Percentiles rank a stretch among this genome's conserved stretches.
Conservation (phyloP, 2,888 invertebrate species). For the Nysson spinosus region DNA sequence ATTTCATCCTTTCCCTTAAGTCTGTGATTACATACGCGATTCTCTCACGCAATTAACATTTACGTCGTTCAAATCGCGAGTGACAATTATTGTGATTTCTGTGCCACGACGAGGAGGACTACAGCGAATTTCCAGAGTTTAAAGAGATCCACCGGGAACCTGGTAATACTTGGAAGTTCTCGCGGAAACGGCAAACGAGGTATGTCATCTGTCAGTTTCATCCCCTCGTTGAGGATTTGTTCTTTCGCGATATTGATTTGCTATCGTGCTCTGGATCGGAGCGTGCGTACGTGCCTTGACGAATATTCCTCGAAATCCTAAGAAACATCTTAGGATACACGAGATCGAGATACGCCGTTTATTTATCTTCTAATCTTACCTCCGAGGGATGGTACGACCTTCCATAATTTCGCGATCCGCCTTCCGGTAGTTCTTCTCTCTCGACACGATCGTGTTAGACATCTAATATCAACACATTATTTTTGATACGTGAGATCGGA, state of each 20-base stretch:
- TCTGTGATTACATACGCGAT: slow-evolving; percentile 2
- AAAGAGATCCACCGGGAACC: slow-evolving; percentile 13
- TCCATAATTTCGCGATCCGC: no score
- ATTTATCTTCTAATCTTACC: no score
- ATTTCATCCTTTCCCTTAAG: slow-evolving; percentile 9
- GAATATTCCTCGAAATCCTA: no score
- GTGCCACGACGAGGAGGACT: background rate
- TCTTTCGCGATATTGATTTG: slow-evolving; percentile 38
- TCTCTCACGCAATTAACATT: background rate
- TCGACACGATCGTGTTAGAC: no score
- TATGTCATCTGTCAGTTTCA: slow-evolving; percentile 42
- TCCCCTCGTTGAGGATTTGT: slow-evolving; percentile 15
- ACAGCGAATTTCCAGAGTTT: slow-evolving; percentile 1
- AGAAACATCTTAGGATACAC: no score
- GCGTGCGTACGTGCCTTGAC: slow-evolving; percentile 28
- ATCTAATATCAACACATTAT: no score
- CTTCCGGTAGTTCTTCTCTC: no score
- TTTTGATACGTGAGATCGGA: no score
- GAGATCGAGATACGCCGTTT: background rate
- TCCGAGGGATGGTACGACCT: no score
- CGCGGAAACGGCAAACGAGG: slow-evolving; percentile 16
- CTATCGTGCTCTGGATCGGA: slow-evolving; percentile 38
- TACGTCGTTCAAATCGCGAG: slow-evolving; percentile 19
- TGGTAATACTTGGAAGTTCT: background rate
- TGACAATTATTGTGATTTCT: slow-evolving; percentile 25